Evolutionary conservation across 1,140 invertebrate species (phyloP).

Genomic region (Zelostemma sp.): DNA sequence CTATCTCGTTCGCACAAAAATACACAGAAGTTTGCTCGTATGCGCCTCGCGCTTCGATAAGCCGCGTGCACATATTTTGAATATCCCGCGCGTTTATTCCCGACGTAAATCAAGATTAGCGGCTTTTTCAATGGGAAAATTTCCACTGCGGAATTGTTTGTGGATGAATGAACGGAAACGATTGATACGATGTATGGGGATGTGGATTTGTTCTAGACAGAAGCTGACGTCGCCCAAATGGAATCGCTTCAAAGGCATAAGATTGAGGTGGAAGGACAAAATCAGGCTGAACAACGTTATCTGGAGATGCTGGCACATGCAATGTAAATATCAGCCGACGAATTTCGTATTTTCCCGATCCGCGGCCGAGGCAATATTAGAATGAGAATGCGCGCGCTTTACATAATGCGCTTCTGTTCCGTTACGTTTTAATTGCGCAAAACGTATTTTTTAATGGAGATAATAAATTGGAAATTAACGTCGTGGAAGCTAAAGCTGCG

Average conservation of each 20-base stretch:
- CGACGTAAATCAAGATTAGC: constrained; percentile 10
- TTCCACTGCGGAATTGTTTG: no score
- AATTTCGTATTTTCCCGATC: no score
- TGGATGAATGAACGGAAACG: no score
- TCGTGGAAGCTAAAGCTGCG: no score
- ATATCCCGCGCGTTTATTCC: not conserved
- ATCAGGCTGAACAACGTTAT: constrained; percentile 99
- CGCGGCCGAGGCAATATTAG: no score
- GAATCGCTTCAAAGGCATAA: constrained; percentile 99
- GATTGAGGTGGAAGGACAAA: constrained; percentile 97
- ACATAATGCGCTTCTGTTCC: no score
- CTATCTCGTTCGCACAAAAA: constrained; percentile 5
- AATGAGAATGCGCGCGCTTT: no score
- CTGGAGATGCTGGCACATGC: constrained; percentile 99
- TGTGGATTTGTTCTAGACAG: constrained; percentile 81
- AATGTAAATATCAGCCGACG: constrained; percentile 82
- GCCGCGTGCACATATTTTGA: not conserved
- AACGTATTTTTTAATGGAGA: no score
- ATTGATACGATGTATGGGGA: constrained; percentile 52
- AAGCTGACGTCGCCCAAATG: constrained; percentile 99
- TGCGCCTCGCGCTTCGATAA: not conserved
- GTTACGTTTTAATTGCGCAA: no score
- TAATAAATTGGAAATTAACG: no score
- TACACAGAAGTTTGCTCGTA: not conserved
- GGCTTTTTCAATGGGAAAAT: no score